Evolutionary conservation across 2,888 invertebrate genomes (phyloP).

Genomic region (Meta bourneti): DNA sequence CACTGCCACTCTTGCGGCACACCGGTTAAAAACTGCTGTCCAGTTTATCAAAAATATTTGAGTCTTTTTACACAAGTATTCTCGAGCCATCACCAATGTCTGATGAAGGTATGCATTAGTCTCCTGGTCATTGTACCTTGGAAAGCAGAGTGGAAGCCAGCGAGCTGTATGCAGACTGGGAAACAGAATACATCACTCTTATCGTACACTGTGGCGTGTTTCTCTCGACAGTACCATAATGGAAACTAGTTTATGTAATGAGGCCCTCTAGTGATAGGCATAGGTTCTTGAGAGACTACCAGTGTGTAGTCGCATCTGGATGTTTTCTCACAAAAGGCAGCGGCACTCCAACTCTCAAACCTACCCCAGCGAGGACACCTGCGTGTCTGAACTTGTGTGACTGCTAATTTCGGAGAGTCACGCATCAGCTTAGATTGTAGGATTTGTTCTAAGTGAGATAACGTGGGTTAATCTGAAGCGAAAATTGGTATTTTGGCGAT

Average conservation of each 20-base stretch:
- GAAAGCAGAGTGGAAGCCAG: not conserved
- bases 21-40: no score
- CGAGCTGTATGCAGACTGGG: conserved; percentile 2
- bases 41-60: no score
- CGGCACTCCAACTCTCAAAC: not conserved
- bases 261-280: conserved; percentile 61
- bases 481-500: conserved; percentile 59
- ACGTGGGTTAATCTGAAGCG: conserved; percentile 41
- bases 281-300: conserved; percentile 44
- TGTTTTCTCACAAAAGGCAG: conserved; percentile 68
- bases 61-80: no score
- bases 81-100: no score
- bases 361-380: conserved; percentile 39
- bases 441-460: conserved; percentile 73
- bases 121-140: no score
- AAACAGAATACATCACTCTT: conserved; percentile 64
- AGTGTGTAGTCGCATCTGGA: conserved; percentile 54
- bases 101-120: no score
- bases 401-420: conserved; percentile 66
- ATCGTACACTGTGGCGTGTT: conserved; percentile 37
- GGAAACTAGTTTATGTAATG: conserved; percentile 73
- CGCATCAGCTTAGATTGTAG: conserved; percentile 66
- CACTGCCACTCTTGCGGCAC: no score
- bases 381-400: conserved; percentile 67
- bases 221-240: conserved; percentile 66